Percentiles rank a stretch among this genome's conserved stretches.
These are phyloP conservation scores for Dinomys branickii DNA, from an alignment of 2,113 vertebrate genomes.

Conservation along the genomic window DNA sequence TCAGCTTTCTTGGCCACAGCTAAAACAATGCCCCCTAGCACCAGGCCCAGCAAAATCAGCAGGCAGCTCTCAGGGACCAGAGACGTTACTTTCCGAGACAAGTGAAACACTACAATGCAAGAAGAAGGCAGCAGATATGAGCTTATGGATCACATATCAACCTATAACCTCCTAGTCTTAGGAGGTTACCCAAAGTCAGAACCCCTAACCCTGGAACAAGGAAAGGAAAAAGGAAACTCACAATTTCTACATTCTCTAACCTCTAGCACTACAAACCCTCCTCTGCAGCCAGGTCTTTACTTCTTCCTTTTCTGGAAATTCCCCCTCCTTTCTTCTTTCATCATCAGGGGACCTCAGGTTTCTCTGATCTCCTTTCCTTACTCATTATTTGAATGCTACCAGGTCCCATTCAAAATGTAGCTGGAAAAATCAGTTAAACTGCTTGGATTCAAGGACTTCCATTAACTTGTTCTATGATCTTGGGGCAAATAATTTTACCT, in stretches of 20 bases:
- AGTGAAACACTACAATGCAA: constrained; percentile 93
- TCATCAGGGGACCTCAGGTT: constrained; percentile 6
- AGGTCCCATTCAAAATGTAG: not conserved
- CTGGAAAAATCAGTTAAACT: constrained; percentile 43
- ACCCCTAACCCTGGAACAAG: not conserved
- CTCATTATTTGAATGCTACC: constrained; percentile 36
- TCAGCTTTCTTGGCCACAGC: constrained; percentile 95
- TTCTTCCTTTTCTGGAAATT: constrained; percentile 35
- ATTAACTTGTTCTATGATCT: constrained; percentile 46
- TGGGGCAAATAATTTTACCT: constrained; percentile 20
- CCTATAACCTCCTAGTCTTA: not conserved
- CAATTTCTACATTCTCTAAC: not conserved
- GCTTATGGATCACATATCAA: not conserved
- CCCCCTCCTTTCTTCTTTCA: not conserved
- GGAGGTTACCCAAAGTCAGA: not conserved
- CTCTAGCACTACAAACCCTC: not conserved
- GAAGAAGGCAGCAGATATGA: constrained; percentile 54
- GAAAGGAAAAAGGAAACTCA: constrained; percentile 34
- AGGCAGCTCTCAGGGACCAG: constrained; percentile 97
- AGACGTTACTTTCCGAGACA: constrained; percentile 95
- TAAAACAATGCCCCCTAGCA: constrained; percentile 94
- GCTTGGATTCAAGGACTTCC: constrained; percentile 45
- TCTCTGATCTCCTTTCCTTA: constrained; percentile 35
- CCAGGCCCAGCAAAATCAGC: constrained; percentile 96
- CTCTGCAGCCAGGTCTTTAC: not conserved